phyloP scores from a whole-genome alignment of 2,113 vertebrate species.

The Rhodinocichla rosea region DNA sequence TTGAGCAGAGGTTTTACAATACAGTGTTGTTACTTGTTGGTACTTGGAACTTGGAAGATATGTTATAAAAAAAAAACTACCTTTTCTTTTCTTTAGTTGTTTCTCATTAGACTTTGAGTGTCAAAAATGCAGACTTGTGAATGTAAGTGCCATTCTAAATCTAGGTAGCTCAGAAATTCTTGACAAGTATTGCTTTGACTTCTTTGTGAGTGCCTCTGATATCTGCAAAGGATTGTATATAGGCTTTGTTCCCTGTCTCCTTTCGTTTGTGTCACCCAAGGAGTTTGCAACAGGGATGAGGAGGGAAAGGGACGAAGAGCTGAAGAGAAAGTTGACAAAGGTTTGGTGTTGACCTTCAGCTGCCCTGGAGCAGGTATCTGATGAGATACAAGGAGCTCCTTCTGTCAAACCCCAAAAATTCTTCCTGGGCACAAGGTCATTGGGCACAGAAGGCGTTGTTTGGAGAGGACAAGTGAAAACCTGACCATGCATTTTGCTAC shows the following conservation, averaged over 20 bases:
- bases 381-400: neutral
- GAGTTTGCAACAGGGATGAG: neutral
- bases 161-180: neutral
- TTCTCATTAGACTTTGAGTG: neutral
- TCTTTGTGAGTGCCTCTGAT: neutral
- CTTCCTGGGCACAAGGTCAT: neutral
- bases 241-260: neutral
- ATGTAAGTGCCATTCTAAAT: neutral
- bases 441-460: neutral
- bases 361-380: neutral
- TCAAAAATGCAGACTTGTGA: neutral
- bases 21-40: neutral
- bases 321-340: neutral
- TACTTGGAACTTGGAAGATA: neutral
- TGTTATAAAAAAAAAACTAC: neutral
- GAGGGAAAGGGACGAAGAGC: neutral
- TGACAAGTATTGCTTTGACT: neutral
- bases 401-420: neutral
- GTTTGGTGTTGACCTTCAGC: neutral
- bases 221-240: neutral
- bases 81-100: neutral
- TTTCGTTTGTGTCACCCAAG: neutral
- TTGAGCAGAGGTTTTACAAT: neutral
- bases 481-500: neutral
- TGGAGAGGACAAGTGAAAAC: neutral